A percentile compares a stretch with the other conserved stretches of the same genome.
phyloP scores from a whole-genome alignment of 2,113 vertebrate species.

The Polypterus bichir region DNA sequence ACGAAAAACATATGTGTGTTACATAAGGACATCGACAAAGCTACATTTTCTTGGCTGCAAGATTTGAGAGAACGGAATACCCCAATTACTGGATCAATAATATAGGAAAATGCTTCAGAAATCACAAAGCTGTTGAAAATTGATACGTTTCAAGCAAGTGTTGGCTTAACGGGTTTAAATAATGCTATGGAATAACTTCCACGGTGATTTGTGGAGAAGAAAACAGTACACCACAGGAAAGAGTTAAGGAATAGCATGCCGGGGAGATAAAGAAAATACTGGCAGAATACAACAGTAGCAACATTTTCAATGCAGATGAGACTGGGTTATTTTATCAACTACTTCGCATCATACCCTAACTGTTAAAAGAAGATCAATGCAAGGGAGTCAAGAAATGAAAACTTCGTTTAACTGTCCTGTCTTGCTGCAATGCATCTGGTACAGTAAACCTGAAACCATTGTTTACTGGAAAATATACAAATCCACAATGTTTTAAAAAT shows the following conservation, averaged over 20 bases:
- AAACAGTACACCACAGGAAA: too few species aligned
- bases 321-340: conserved; percentile 19
- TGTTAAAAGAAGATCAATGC: conserved; percentile 20
- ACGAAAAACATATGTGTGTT: too few species aligned
- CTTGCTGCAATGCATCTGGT: conserved; percentile 23
- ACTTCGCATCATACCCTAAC: conserved; percentile 16
- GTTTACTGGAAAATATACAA: conserved; percentile 19
- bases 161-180: too few species aligned
- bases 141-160: too few species aligned
- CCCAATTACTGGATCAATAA: too few species aligned
- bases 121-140: conserved; percentile 23
- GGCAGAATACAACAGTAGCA: conserved; percentile 16
- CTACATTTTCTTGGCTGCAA: too few species aligned
- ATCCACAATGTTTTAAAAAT: conserved; percentile 17
- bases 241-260: too few species aligned
- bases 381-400: conserved; percentile 15
- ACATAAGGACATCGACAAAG: too few species aligned
- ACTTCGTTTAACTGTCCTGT: conserved; percentile 16
- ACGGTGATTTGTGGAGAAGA: too few species aligned
- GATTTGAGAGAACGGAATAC: too few species aligned
- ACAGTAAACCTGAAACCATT: conserved; percentile 22
- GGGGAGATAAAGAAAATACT: conserved; percentile 20
- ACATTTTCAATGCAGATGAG: conserved; percentile 16
- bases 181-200: conserved; percentile 10
- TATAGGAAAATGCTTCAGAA: conserved; percentile 18